Evolutionary conservation across 2,797 vertebrate genomes (phyloP), one percentile per base, ranked within the genome.

Genomic region (Ctenopoma multispine): DNA sequence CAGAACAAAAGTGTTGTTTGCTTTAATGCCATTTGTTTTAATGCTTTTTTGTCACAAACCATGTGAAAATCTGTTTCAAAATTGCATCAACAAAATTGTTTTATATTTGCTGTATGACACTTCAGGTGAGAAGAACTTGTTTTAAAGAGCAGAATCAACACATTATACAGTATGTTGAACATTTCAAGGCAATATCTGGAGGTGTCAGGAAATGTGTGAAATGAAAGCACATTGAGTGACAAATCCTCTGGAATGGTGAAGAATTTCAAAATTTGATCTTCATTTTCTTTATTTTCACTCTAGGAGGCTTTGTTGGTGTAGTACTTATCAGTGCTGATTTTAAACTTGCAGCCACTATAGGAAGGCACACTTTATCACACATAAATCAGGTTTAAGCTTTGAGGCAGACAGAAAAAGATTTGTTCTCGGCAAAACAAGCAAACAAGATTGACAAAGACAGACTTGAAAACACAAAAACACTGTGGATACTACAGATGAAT

Each of bases 321-420:
- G 36, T 57, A 69, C 49, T 80, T 80, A 64, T 84, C 61, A 60
- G 64, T 47, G 63, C 73, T 62, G n/a, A 50, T 60, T 71, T 76
- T 41, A 40, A 83, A 75, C 34, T 66, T 29, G n/a, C 14, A 75
- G 66, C 76, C 56, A 73, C 67, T 65, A 74, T 21, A 82, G 63
- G 63, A 92, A 91, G 88, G 89, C 91, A 91, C 88, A 72, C 69
- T 66, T 79, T 66, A 59, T 77, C 63, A 72, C 53, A 73, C 29
- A 56, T 23, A 58, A 72, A 74, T 74, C 57, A 63, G 65, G 56
- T 47, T 77, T 21, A 5, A 76, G 65, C 58, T 47, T 77, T 21
- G 7, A 76, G 61, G 58, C 63, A 70, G 44, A 73, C 50, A 77
- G 18, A 61, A 56, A 53, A 58, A 13, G 17, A 63, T 80, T 77